Evolutionary conservation across 2,113 vertebrate genomes (phyloP).

Genomic region (Microcebus jonahi): DNA sequence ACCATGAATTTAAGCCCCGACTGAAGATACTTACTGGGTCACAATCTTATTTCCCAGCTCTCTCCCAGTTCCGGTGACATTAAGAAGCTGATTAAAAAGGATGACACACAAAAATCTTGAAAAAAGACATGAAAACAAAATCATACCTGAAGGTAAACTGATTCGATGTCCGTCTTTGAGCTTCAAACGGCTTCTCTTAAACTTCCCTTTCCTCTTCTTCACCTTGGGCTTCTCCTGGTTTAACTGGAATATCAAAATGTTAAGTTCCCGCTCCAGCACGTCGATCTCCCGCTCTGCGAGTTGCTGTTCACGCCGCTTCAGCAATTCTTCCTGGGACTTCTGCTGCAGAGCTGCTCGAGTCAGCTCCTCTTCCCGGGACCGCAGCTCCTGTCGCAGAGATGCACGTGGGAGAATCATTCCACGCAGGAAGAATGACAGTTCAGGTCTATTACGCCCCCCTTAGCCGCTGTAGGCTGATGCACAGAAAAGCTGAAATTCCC

Average conservation of each 20-base stretch:
- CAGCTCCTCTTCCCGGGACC: conserved; percentile 96
- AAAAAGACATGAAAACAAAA: accelerated
- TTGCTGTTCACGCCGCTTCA: conserved; percentile 95
- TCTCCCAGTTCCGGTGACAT: too few species aligned
- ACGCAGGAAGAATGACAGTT: neutral
- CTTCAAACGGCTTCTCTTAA: conserved; percentile 93
- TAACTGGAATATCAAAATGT: conserved; percentile 97
- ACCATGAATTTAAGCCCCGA: neutral
- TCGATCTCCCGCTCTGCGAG: conserved; percentile 95
- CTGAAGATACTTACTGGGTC: neutral
- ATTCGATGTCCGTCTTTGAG: conserved; percentile 97
- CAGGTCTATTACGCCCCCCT: neutral
- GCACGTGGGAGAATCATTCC: neutral
- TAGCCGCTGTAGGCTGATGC: neutral
- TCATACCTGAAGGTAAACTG: conserved; percentile 95
- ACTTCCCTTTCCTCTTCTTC: conserved; percentile 96
- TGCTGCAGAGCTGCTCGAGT: conserved; percentile 95
- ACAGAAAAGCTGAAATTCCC: neutral
- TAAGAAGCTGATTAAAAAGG: too few species aligned
- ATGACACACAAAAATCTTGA: neutral
- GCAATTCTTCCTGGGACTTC: conserved; percentile 95
- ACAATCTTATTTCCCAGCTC: neutral
- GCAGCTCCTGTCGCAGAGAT: conserved; percentile 89
- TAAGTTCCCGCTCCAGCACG: conserved; percentile 95
- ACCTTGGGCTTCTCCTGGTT: conserved; percentile 97